phyloP scores from a whole-genome alignment of 2,113 vertebrate genomes.

The Cyphomyrus discorhynchus region DNA sequence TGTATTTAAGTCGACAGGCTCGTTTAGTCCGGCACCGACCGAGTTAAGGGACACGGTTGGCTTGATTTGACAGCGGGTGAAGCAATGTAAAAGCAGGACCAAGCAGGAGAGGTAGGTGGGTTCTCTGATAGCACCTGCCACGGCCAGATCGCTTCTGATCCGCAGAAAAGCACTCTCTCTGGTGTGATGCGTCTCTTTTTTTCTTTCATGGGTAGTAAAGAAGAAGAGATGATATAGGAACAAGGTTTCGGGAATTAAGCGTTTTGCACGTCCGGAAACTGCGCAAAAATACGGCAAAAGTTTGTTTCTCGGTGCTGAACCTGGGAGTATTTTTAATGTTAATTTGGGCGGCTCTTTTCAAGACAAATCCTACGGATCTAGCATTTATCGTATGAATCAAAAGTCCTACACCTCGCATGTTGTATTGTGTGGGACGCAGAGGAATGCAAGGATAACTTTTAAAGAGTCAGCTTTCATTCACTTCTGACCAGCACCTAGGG shows the following conservation, averaged over 20 bases:
- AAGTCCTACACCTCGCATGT: neutral
- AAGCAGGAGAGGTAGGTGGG: neutral
- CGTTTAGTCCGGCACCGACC: neutral
- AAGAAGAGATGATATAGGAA: neutral
- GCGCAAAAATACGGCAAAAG: neutral
- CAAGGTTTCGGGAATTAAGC: neutral
- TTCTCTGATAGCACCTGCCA: conserved; percentile 10
- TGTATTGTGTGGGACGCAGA: conserved; percentile 33
- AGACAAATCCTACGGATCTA: neutral
- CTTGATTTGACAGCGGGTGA: neutral
- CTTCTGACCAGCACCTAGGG: neutral
- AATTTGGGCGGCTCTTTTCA: neutral
- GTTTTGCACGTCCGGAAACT: neutral
- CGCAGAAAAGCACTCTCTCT: neutral
- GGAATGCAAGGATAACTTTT: conserved; percentile 52
- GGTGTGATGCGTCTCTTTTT: neutral
- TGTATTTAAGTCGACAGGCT: neutral
- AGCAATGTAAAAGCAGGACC: neutral
- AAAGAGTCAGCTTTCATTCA: conserved; percentile 35
- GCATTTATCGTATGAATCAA: neutral
- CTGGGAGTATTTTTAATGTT: neutral
- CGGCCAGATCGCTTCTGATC: neutral
- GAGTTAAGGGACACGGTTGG: conserved; percentile 10
- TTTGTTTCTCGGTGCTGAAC: neutral
- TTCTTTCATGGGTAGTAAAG: neutral